phyloP scores from a whole-genome alignment of 2,797 vertebrate genomes.

The Mormyrus hasselquistii region DNA sequence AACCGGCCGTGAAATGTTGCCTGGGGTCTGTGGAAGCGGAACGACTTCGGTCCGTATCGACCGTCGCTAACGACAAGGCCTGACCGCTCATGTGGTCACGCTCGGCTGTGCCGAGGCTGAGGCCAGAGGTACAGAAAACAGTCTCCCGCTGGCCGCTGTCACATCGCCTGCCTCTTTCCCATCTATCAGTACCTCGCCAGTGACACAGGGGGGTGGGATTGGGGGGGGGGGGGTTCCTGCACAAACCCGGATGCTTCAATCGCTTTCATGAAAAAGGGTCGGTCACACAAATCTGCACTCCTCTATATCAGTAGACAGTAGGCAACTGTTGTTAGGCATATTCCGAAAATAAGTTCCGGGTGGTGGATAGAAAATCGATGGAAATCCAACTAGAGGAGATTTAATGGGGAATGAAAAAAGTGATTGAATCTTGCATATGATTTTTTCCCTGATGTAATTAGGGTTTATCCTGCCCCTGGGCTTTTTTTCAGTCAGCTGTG shows the following conservation, averaged over 20 bases:
- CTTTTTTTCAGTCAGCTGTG: conserved; percentile 31
- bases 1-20: not conserved
- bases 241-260: not conserved
- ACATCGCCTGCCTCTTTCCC: not conserved
- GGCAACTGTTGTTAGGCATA: not conserved
- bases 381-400: conserved; percentile 15
- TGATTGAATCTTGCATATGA: conserved; percentile 15
- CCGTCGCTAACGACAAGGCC: not conserved
- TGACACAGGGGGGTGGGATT: not conserved
- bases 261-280: not conserved
- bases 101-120: not conserved
- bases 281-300: not conserved
- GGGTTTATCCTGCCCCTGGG: conserved; percentile 10
- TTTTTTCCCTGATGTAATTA: conserved; percentile 16
- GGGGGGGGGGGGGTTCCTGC: not conserved
- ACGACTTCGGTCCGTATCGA: not conserved
- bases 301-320: not conserved
- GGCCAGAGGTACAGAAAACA: not conserved
- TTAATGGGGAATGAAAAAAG: conserved; percentile 19
- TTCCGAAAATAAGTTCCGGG: not conserved
- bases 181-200: not conserved
- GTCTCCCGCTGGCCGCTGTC: not conserved
- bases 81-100: not conserved
- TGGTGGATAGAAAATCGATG: conserved; percentile 17
- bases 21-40: not conserved